Evolutionary conservation across 1,140 invertebrate genomes (phyloP), one percentile per base, ranked within the genome.

Genomic region (Pygmarrhopalites habei): DNA sequence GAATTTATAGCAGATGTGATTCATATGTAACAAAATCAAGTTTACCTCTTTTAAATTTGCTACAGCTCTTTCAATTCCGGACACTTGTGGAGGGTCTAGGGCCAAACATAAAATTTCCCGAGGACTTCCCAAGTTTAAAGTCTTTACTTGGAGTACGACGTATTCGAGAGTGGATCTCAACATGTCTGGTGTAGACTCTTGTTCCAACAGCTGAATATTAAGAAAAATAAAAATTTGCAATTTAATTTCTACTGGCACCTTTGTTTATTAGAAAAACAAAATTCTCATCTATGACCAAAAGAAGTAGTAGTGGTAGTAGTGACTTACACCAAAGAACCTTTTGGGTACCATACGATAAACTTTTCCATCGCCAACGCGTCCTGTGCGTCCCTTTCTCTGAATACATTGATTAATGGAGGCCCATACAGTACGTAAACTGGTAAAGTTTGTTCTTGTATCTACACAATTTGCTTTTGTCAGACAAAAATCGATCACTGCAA

Each of bases 401-500:
- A 83, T 83, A 73, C 90, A 94, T 76, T 89, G 95, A 2, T 85
- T 84, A 73, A 89, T 86, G 0, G 91, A 89, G 0, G 93, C 90
- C 94, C 94, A 98, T 44, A 78, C 76, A 61, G 95, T 71, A 65
- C 87, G 81, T 5, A 98, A 78, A 51, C 82, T 83, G 29, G 86
- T 84, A 70, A 88, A 94, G 78, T 91, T 91, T 0, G 89, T 89
- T 0, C 76, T 73, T 4, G 78, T 72, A 74, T 96, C 88, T 41
- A 82, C 82, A 2, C 86, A 78, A 60, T 93, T 75, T 35, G 84
- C 80, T 78, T 95, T 97, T 30, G 89, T 92, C 15, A 97, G 77
- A 76, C 94, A 97, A 77, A 93, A 97, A 78, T 98, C 95, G 71
- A 98, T 90, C 4, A 98, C 92, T 92, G 74, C 43, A 73, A 70